These are phyloP conservation scores for Agrilus mali DNA, from an alignment of 2,888 invertebrate genomes.

Conservation along the genomic window DNA sequence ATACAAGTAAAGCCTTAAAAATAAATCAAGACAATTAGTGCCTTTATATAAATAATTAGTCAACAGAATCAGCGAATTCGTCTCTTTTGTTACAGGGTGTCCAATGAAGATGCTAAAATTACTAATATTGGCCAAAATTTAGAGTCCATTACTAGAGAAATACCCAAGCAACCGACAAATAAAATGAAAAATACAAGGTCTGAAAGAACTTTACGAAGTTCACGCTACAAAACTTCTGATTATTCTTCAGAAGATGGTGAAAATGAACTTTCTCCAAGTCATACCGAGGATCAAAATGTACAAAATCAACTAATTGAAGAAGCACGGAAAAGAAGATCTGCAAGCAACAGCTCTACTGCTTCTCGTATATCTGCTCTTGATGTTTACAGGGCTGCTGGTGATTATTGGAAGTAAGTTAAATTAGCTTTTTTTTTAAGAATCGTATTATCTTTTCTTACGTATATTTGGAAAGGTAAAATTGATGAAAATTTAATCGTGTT, in stretches of 20 bases:
- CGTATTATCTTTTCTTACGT: too few relatives aligned
- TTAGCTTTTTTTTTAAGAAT: too few relatives aligned
- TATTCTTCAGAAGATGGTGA: conserved; percentile 51
- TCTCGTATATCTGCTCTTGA: conserved; percentile 53
- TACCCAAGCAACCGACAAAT: conserved; percentile 11
- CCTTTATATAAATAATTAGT: too few relatives aligned
- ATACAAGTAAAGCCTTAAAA: too few relatives aligned
- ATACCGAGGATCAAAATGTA: conserved; percentile 36
- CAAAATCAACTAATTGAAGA: conserved; percentile 33
- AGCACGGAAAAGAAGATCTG: conserved; percentile 40
- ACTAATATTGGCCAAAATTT: too few relatives aligned
- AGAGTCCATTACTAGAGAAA: too few relatives aligned
- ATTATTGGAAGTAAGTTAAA: conserved; percentile 71
- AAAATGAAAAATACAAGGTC: conserved; percentile 22
- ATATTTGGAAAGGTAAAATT: too few relatives aligned
- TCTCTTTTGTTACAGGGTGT: too few relatives aligned
- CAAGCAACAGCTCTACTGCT: conserved; percentile 34
- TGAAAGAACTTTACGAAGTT: conserved; percentile 10
- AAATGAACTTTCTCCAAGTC: conserved; percentile 36
- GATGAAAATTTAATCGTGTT: too few relatives aligned
- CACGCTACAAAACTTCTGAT: conserved; percentile 41
- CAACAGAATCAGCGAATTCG: too few relatives aligned
- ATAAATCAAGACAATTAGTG: too few relatives aligned
- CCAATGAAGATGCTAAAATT: too few relatives aligned
- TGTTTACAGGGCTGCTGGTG: conserved; percentile 63